Evolutionary conservation across 2,113 vertebrate genomes (phyloP).

Genomic region (Neomonachus schauinslandi): DNA sequence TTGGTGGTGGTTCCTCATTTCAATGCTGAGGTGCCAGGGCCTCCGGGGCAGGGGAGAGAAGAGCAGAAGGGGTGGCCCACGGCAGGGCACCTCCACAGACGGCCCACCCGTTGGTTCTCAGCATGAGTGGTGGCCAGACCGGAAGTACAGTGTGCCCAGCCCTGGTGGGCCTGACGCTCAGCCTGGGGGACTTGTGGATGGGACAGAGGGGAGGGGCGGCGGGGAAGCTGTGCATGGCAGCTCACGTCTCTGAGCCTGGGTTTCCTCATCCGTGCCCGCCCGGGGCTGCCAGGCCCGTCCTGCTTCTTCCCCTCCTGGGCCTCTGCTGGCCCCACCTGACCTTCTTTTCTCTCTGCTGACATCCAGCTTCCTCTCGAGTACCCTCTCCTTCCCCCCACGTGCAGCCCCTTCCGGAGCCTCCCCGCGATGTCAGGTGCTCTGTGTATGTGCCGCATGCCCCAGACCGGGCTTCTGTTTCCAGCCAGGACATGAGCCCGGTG

Average conservation of each 20-base stretch:
- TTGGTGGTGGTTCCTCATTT: rapidly evolving
- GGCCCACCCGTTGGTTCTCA: rapidly evolving
- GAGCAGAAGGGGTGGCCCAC: neutral
- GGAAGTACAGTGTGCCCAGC: neutral
- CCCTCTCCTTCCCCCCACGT: too few relatives aligned
- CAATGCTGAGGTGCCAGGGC: neutral
- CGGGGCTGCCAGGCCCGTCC: rapidly evolving
- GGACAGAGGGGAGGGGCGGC: rapidly evolving
- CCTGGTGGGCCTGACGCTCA: neutral
- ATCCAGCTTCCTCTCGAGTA: too few relatives aligned
- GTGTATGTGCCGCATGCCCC: rapidly evolving
- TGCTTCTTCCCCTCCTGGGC: rapidly evolving
- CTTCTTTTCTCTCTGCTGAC: neutral
- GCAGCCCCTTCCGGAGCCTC: neutral
- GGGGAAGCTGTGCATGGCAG: rapidly evolving
- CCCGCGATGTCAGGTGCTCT: neutral
- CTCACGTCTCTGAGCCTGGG: rapidly evolving
- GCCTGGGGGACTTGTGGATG: rapidly evolving
- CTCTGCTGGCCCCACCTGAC: neutral
- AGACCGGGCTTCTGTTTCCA: neutral
- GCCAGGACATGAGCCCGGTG: neutral
- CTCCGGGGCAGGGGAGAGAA: neutral
- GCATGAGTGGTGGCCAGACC: rapidly evolving
- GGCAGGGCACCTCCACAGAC: slow-evolving; percentile 17
- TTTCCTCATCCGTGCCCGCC: neutral